Evolutionary conservation across 2,113 vertebrate genomes (phyloP).

Genomic region (Neofelis nebulosa): DNA sequence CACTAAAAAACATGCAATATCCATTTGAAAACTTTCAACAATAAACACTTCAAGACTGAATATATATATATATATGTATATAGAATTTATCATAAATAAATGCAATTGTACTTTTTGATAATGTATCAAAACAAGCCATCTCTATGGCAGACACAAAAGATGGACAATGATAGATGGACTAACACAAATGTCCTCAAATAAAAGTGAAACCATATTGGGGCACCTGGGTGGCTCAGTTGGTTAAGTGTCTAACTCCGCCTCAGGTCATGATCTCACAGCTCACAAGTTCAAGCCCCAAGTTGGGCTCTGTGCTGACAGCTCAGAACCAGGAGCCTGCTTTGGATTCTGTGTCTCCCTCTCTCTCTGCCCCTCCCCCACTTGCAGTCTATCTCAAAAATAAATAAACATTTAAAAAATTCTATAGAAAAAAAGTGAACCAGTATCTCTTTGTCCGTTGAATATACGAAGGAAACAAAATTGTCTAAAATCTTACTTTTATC

Average conservation of each 20-base stretch:
- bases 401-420: too few species aligned
- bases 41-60: not conserved
- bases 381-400: too few species aligned
- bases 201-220: not conserved
- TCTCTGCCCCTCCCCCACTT: too few species aligned
- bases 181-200: not conserved
- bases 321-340: too few species aligned
- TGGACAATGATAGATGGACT: not conserved
- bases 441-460: not conserved
- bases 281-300: too few species aligned
- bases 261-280: too few species aligned
- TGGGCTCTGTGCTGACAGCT: too few species aligned
- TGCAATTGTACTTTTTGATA: not conserved
- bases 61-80: not conserved
- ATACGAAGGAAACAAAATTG: not conserved
- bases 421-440: not conserved
- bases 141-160: not conserved
- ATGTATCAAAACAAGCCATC: not conserved
- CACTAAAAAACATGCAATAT: not conserved
- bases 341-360: too few species aligned
- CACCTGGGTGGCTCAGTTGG: too few species aligned
- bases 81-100: not conserved
- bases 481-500: not conserved
- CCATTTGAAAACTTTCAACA: slow-evolving; percentile 28
- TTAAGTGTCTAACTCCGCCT: too few species aligned